Conservation (phyloP, 2,113 vertebrate species). For the Echinops telfairi region DNA sequence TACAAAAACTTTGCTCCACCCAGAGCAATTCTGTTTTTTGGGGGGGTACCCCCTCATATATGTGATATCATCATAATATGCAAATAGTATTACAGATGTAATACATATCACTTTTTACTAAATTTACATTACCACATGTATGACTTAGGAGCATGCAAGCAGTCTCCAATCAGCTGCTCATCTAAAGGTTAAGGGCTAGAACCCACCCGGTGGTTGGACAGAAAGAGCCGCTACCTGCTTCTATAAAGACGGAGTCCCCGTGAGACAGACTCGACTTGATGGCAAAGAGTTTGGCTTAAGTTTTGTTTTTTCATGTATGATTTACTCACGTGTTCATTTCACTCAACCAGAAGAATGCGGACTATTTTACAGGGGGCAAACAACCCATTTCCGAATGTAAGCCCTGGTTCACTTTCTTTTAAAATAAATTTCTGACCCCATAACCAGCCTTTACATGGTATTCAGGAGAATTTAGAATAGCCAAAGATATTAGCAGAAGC, state of each 20-base stretch:
- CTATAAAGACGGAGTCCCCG: neutral
- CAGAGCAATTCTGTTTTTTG: no score
- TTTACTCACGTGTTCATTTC: neutral
- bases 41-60: no score
- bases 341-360: conserved; percentile 43
- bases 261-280: neutral
- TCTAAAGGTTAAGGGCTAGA: no score
- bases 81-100: no score
- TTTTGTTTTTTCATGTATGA: neutral
- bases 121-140: neutral
- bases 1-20: no score
- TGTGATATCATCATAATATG: no score
- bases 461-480: conserved; percentile 12
- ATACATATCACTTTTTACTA: no score
- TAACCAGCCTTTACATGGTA: neutral
- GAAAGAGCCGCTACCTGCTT: neutral
- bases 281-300: neutral
- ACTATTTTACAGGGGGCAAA: conserved; percentile 46
- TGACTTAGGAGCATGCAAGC: neutral
- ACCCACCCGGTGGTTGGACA: neutral
- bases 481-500: neutral
- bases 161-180: no score
- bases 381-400: conserved; percentile 32
- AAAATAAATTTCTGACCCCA: conserved; percentile 46
- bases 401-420: conserved; percentile 26